phyloP scores from a whole-genome alignment of 2,888 invertebrate species.

The Lampropteryx suffumata region DNA sequence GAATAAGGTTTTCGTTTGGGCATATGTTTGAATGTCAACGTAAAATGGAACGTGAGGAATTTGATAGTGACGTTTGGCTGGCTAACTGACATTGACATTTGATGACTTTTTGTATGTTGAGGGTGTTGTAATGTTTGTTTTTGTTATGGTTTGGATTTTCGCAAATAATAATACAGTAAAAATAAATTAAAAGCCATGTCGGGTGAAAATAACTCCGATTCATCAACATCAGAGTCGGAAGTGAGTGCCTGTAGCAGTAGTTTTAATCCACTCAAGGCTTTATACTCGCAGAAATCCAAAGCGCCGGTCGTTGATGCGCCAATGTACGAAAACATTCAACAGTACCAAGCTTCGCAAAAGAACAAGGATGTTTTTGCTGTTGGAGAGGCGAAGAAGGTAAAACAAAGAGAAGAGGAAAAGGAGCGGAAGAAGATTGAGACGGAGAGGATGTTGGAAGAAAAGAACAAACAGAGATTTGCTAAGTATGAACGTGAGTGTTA shows the following conservation, averaged over 20 bases:
- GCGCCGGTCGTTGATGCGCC: conserved; percentile 83
- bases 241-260: conserved; percentile 65
- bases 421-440: conserved; percentile 46
- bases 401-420: conserved; percentile 63
- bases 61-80: too few relatives aligned
- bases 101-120: too few relatives aligned
- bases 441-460: conserved; percentile 55
- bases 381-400: conserved; percentile 52
- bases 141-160: conserved; percentile 10
- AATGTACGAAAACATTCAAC: conserved; percentile 86
- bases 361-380: conserved; percentile 49
- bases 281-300: conserved; percentile 82
- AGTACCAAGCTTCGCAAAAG: conserved; percentile 71
- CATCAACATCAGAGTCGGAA: conserved; percentile 73
- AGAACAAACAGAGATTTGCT: conserved; percentile 68
- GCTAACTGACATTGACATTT: too few relatives aligned
- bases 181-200: conserved; percentile 57
- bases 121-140: conserved; percentile 9
- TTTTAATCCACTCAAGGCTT: conserved; percentile 88
- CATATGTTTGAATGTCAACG: too few relatives aligned
- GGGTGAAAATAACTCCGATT: conserved; percentile 50
- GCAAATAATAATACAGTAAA: not conserved
- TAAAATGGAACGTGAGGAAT: not conserved
- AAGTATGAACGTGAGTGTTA: conserved; percentile 64
- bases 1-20: too few relatives aligned